Conservation (phyloP, 1,140 invertebrate species). For the Ips typographus region DNA sequence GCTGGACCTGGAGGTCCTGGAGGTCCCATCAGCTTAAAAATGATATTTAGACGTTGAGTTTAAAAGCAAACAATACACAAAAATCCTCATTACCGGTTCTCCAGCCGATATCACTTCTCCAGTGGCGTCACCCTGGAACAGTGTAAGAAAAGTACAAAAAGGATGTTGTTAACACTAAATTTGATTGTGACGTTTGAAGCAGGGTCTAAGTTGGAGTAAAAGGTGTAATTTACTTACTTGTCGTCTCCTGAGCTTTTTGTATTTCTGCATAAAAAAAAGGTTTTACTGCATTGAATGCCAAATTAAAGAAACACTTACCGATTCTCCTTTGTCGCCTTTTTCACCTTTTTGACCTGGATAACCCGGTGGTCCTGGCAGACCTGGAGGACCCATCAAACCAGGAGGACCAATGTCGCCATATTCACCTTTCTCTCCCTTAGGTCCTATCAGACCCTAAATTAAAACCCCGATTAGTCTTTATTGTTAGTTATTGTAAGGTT, state of each 20-base stretch:
- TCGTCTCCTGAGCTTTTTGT: slow-evolving; percentile 85
- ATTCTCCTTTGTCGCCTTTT: slow-evolving; percentile 90
- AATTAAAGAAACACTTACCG: slow-evolving; percentile 62
- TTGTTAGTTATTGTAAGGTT: slow-evolving; percentile 12
- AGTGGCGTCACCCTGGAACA: slow-evolving; percentile 76
- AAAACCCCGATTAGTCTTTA: neutral
- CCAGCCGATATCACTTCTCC: slow-evolving; percentile 67
- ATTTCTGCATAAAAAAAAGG: slow-evolving; percentile 68
- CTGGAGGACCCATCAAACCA: slow-evolving; percentile 78
- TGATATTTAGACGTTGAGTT: slow-evolving; percentile 1
- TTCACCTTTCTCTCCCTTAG: slow-evolving; percentile 86
- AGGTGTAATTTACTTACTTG: slow-evolving; percentile 64
- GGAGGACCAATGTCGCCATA: slow-evolving; percentile 90
- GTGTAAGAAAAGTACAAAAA: slow-evolving; percentile 53
- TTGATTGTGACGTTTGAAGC: slow-evolving; percentile 6
- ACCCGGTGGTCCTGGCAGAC: slow-evolving; percentile 69
- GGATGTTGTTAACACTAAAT: slow-evolving; percentile 30
- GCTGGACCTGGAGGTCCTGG: slow-evolving; percentile 80
- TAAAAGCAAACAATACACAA: slow-evolving; percentile 3
- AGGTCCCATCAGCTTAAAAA: slow-evolving; percentile 66
- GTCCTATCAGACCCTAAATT: slow-evolving; percentile 71
- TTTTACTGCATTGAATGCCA: too few relatives aligned
- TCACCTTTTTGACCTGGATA: slow-evolving; percentile 86
- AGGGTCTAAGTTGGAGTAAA: neutral
- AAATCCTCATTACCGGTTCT: slow-evolving; percentile 60